Evolutionary conservation across 2,888 invertebrate genomes (phyloP).

Genomic region (Phaonia tiefii): DNA sequence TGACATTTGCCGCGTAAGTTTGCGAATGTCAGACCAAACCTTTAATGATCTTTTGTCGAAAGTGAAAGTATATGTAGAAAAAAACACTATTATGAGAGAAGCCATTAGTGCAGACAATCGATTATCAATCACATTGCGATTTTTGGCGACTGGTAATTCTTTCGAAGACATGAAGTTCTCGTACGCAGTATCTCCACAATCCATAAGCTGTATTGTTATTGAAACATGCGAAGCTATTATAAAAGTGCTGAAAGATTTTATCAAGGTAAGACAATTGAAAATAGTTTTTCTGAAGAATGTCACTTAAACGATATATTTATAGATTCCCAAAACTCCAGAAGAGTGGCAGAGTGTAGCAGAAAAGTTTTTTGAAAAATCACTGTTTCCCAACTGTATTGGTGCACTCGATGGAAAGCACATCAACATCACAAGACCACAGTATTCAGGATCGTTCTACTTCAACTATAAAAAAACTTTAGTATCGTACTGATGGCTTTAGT

Average conservation of each 20-base stretch:
- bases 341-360: slow-evolving; percentile 9
- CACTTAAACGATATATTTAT: neutral
- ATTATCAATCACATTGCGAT: slow-evolving; percentile 9
- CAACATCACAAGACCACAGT: neutral
- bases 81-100: slow-evolving; percentile 1
- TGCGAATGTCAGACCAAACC: slow-evolving; percentile 6
- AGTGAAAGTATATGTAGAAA: neutral
- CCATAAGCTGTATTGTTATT: neutral
- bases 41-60: neutral
- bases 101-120: neutral
- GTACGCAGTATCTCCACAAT: slow-evolving; percentile 12
- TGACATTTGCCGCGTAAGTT: no score
- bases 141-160: slow-evolving; percentile 9
- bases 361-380: slow-evolving; percentile 2
- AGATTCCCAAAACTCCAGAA: slow-evolving; percentile 14
- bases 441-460: neutral
- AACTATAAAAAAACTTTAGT: slow-evolving; percentile 1
- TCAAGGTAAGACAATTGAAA: slow-evolving; percentile 2
- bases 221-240: slow-evolving; percentile 6
- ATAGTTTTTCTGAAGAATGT: neutral
- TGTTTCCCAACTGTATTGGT: slow-evolving; percentile 3
- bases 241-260: slow-evolving; percentile 2
- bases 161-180: slow-evolving; percentile 18
- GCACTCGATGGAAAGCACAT: neutral
- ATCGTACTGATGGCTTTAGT: slow-evolving; percentile 21